Evolutionary conservation across 2,113 vertebrate genomes (phyloP).

Genomic region (Nothoprocta perdicaria): DNA sequence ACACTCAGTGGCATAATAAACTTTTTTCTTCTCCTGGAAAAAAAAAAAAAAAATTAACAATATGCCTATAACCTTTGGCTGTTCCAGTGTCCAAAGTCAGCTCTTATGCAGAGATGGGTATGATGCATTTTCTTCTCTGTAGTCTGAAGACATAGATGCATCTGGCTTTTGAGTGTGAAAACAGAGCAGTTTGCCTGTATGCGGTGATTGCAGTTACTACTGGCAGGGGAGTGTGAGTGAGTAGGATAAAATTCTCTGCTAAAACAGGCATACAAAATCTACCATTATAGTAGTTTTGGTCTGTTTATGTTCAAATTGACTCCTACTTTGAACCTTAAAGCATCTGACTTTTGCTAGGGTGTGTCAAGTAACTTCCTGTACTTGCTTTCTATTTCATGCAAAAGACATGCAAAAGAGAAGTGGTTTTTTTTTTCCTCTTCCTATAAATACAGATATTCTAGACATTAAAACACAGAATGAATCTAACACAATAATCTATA

Average conservation of each 20-base stretch:
- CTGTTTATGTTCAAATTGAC: background rate
- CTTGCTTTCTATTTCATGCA: background rate
- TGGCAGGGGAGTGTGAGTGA: background rate
- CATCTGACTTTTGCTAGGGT: background rate
- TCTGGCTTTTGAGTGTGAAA: background rate
- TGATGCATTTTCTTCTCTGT: rapidly evolving
- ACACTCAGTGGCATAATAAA: background rate
- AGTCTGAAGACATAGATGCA: background rate
- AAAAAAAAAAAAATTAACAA: background rate
- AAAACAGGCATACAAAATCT: background rate
- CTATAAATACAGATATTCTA: background rate
- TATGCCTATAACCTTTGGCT: rapidly evolving
- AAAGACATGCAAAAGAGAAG: background rate
- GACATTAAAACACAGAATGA: background rate
- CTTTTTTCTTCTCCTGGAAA: background rate
- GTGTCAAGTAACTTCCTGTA: background rate
- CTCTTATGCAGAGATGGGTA: background rate
- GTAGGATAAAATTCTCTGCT: background rate
- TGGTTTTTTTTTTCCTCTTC: too few species aligned
- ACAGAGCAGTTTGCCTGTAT: background rate
- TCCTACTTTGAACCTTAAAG: background rate
- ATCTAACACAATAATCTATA: background rate
- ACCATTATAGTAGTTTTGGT: background rate
- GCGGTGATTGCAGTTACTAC: background rate
- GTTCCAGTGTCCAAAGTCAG: rapidly evolving